These are phyloP conservation scores for Dynastes tityus DNA, from an alignment of 2,888 invertebrate genomes.

Conservation along the genomic window DNA sequence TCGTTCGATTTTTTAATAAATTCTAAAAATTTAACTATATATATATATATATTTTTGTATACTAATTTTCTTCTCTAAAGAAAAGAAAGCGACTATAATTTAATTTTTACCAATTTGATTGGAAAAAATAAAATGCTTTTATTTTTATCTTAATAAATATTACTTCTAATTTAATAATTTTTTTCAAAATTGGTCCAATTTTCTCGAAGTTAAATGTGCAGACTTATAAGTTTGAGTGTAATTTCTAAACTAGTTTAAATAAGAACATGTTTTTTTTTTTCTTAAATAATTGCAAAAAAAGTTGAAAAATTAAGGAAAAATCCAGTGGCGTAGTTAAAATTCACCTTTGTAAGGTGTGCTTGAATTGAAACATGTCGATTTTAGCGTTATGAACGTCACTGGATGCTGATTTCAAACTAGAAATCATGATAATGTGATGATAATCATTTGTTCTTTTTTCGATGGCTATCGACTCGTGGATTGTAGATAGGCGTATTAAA, in stretches of 20 bases:
- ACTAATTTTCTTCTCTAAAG: no score
- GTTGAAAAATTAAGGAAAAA: no score
- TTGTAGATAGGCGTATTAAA: no score
- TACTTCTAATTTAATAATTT: background rate
- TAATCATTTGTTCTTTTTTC: slow-evolving; percentile 9
- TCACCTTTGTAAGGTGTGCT: background rate
- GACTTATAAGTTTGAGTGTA: background rate
- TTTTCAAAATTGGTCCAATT: slow-evolving; percentile 16
- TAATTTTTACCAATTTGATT: background rate
- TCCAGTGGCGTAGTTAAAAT: slow-evolving; percentile 1
- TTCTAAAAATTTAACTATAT: no score
- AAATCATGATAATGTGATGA: slow-evolving; percentile 39
- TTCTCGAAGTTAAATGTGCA: background rate
- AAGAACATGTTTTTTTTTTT: no score
- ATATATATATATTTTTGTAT: no score
- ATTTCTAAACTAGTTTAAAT: background rate
- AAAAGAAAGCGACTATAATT: no score
- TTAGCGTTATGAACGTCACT: slow-evolving; percentile 18
- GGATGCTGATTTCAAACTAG: slow-evolving; percentile 22
- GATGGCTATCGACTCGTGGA: background rate
- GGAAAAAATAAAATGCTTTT: background rate
- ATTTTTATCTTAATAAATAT: background rate
- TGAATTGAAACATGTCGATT: background rate
- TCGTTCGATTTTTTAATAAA: no score
- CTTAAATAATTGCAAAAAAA: no score